Percentiles rank a stretch among this genome's conserved stretches.
Conservation (phyloP, 2,113 vertebrate genomes). For the Hippocampus guttulatus region DNA sequence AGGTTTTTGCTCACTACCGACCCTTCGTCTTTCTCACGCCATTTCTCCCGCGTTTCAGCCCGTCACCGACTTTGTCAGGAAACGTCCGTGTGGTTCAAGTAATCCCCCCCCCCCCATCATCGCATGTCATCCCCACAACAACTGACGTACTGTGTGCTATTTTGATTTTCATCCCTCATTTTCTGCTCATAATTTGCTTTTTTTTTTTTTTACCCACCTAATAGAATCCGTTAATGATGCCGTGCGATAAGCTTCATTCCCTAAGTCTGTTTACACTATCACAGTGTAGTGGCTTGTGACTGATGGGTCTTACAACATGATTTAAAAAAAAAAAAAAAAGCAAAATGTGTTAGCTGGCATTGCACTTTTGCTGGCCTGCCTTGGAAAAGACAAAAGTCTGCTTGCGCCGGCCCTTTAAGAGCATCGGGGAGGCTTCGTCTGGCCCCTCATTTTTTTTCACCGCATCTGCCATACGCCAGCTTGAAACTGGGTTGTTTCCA, state of each 20-base stretch:
- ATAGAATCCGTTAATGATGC: background rate
- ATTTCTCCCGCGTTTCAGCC: no score
- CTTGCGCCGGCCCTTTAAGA: conserved; percentile 44
- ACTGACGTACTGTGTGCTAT: background rate
- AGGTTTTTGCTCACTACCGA: no score
- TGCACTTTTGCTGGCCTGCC: conserved; percentile 1
- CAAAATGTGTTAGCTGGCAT: background rate
- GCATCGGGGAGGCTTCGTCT: conserved; percentile 45
- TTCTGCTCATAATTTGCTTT: background rate
- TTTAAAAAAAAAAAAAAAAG: background rate
- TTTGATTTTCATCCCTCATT: background rate
- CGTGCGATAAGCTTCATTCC: background rate
- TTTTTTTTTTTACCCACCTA: background rate
- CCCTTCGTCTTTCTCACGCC: no score
- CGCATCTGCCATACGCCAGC: conserved; percentile 50
- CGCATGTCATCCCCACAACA: background rate
- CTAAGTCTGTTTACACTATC: background rate
- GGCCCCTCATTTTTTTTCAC: conserved; percentile 59
- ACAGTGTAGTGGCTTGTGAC: background rate
- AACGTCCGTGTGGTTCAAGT: background rate
- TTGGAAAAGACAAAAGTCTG: conserved; percentile 26
- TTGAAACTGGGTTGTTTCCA: conserved; percentile 79
- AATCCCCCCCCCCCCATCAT: background rate
- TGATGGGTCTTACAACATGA: background rate
- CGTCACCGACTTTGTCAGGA: background rate